These are phyloP conservation scores for Uria aalge DNA, from an alignment of 2,113 vertebrate species.

Conservation along the genomic window DNA sequence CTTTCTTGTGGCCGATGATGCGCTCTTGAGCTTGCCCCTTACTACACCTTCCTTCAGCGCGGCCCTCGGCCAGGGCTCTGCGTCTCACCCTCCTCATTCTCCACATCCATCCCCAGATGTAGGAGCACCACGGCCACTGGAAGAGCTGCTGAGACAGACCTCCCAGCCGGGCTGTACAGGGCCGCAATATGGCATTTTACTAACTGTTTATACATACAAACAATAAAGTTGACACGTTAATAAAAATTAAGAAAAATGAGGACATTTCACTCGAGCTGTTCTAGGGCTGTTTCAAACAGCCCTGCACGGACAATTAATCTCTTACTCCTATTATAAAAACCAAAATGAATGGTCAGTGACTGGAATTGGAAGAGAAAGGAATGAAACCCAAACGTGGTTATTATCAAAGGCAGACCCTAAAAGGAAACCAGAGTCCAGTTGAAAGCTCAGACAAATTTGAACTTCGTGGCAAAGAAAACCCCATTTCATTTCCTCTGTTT, in stretches of 20 bases:
- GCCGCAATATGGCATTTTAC: not conserved
- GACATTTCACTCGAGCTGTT: not conserved
- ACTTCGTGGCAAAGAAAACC: not conserved
- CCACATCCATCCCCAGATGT: not conserved
- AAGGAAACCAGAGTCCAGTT: not conserved
- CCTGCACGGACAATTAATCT: not conserved
- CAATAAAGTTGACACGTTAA: not conserved
- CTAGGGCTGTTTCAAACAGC: not conserved
- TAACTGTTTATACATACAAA: not conserved
- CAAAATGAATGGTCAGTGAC: not conserved
- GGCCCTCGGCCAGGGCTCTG: not conserved
- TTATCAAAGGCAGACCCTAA: not conserved
- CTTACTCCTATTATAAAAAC: not conserved
- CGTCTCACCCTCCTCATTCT: not conserved
- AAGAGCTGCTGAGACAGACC: not conserved
- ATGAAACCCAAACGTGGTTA: not conserved
- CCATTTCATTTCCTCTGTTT: not conserved
- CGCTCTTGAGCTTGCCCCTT: not conserved
- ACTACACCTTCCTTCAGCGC: rapidly evolving
- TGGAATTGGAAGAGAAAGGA: slow-evolving; percentile 13
- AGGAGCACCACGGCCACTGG: not conserved
- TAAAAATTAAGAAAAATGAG: slow-evolving; percentile 18
- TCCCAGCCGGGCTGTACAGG: not conserved
- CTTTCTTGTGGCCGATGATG: not conserved
- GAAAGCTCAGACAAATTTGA: not conserved